Evolutionary conservation across 2,888 invertebrate genomes (phyloP).

Genomic region (Cotesia congregata): DNA sequence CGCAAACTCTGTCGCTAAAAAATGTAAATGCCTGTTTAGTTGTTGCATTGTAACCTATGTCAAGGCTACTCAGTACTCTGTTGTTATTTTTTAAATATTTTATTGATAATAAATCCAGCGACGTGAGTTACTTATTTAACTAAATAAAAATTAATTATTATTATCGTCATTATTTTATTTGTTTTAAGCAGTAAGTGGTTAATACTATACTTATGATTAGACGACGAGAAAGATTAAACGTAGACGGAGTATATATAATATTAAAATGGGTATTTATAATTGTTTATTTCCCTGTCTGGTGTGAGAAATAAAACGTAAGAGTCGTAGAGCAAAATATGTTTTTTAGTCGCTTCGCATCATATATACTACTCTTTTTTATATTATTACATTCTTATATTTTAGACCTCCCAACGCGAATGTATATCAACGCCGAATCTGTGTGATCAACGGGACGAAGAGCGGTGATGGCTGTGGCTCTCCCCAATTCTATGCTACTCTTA

Average conservation of each 20-base stretch:
- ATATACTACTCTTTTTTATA: constrained; percentile 15
- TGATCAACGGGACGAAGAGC: constrained; percentile 35
- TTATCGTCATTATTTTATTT: constrained; percentile 10
- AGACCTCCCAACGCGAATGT: constrained; percentile 42
- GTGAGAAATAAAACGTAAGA: constrained; percentile 14
- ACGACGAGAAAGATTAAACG: constrained; percentile 8
- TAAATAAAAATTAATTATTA: too few relatives aligned
- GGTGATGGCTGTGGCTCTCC: constrained; percentile 35
- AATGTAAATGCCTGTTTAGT: not conserved
- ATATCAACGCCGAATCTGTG: constrained; percentile 39
- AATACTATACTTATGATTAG: not conserved
- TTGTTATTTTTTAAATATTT: not conserved
- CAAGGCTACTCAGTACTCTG: constrained; percentile 13
- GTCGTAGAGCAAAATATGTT: constrained; percentile 28
- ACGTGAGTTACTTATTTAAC: not conserved
- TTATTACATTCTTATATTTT: constrained; percentile 12
- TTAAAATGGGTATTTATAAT: constrained; percentile 34
- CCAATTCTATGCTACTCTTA: constrained; percentile 57
- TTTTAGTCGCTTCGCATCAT: constrained; percentile 35
- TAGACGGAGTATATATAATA: not conserved
- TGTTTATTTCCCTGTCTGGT: constrained; percentile 34
- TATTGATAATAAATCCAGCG: not conserved
- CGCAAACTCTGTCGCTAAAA: not conserved
- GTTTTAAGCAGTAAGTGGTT: not conserved
- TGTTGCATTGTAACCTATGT: constrained; percentile 6